phyloP scores from a whole-genome alignment of 2,113 vertebrate species.

The Microtus richardsoni region DNA sequence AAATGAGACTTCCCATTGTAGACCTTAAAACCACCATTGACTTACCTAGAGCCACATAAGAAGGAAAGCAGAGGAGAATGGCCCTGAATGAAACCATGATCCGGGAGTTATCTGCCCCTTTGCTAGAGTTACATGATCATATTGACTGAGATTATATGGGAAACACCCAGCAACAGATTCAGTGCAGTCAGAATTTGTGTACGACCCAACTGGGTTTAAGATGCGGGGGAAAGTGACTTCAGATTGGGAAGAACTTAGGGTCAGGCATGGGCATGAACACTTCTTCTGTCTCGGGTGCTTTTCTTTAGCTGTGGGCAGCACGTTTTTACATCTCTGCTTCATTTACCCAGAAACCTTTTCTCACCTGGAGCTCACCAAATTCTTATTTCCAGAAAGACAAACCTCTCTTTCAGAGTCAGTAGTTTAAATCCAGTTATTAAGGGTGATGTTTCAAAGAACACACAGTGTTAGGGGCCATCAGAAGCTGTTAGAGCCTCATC shows the following conservation, averaged over 20 bases:
- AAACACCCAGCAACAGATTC: background rate
- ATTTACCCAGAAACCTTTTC: background rate
- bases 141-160: background rate
- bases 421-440: background rate
- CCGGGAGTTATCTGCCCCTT: background rate
- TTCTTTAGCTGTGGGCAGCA: background rate
- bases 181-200: background rate
- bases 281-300: background rate
- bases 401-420: background rate
- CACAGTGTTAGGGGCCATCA: background rate
- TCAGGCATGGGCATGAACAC: background rate
- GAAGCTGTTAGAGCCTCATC: background rate
- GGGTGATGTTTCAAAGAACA: background rate
- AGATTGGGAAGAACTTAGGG: background rate
- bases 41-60: background rate
- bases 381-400: conserved; percentile 19
- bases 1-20: background rate
- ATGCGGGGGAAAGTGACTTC: background rate
- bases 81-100: background rate
- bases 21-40: background rate
- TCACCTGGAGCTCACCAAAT: background rate
- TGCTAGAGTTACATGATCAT: background rate
- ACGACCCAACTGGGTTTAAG: background rate
- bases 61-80: background rate
- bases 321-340: background rate